These are phyloP conservation scores for Daubentonia madagascariensis DNA, from an alignment of 2,113 vertebrate genomes.

Conservation along the genomic window DNA sequence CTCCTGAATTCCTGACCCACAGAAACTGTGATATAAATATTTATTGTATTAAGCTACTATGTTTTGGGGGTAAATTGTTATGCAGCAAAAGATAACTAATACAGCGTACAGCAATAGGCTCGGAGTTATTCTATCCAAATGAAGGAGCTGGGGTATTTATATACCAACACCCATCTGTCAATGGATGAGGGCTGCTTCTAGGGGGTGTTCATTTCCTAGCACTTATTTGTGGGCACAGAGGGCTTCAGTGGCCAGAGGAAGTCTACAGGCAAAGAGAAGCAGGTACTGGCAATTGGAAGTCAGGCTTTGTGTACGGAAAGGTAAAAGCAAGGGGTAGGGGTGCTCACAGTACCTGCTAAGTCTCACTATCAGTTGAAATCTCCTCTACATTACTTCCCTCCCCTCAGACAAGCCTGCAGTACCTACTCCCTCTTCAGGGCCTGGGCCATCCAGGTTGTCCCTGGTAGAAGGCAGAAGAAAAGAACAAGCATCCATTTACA, in stretches of 20 bases:
- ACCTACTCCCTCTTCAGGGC: not conserved
- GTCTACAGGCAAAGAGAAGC: not conserved
- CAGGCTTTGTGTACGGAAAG: not conserved
- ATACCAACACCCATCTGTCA: too few species aligned
- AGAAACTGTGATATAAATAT: not conserved
- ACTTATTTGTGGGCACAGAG: not conserved
- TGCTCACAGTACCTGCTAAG: not conserved
- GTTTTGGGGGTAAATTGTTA: not conserved
- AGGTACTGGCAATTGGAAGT: not conserved
- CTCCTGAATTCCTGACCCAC: not conserved
- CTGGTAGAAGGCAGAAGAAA: not conserved
- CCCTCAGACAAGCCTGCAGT: not conserved
- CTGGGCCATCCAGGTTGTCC: not conserved
- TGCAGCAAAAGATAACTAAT: not conserved
- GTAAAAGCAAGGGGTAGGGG: not conserved
- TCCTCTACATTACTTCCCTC: not conserved
- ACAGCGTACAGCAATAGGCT: not conserved
- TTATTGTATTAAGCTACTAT: not conserved
- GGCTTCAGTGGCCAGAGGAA: not conserved
- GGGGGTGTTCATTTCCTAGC: not conserved
- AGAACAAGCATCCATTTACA: not conserved
- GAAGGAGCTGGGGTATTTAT: not conserved
- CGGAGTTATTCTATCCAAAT: not conserved
- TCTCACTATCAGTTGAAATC: not conserved
- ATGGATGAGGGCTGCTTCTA: not conserved